Evolutionary conservation across 2,888 invertebrate genomes (phyloP).

Genomic region (Dasypolia templi): DNA sequence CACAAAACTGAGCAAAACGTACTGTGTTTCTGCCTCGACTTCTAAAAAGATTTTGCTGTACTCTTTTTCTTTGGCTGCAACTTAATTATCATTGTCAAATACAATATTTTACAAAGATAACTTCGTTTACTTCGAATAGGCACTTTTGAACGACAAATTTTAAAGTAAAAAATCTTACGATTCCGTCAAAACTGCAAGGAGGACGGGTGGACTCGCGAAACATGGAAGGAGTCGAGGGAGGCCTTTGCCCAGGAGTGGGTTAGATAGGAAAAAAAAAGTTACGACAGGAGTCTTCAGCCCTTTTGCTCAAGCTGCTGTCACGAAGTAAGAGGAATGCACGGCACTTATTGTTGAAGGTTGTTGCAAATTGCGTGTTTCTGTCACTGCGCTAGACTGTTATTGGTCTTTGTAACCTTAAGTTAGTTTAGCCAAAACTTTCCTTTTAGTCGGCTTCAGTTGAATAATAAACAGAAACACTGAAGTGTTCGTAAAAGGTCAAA

Average conservation of each 20-base stretch:
- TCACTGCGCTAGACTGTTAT: not conserved
- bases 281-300: no score
- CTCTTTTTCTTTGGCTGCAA: no score
- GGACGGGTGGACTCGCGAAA: no score
- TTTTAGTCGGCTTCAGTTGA: not conserved
- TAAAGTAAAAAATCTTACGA: no score
- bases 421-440: slow-evolving; percentile 1
- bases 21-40: not conserved
- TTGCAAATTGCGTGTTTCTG: slow-evolving; percentile 10
- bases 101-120: not conserved
- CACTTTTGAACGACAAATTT: no score
- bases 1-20: not conserved
- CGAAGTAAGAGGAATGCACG: not conserved
- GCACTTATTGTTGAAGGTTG: not conserved
- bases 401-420: slow-evolving; percentile 6
- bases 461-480: slow-evolving; percentile 1
- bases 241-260: no score
- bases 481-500: slow-evolving; percentile 20
- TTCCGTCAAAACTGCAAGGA: no score
- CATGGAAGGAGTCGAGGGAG: no score
- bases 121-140: no score
- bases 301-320: not conserved
- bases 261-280: no score
- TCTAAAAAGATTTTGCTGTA: not conserved
- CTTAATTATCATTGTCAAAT: no score